phyloP scores from a whole-genome alignment of 2,888 invertebrate species.

The Drosophila melanosoma region DNA sequence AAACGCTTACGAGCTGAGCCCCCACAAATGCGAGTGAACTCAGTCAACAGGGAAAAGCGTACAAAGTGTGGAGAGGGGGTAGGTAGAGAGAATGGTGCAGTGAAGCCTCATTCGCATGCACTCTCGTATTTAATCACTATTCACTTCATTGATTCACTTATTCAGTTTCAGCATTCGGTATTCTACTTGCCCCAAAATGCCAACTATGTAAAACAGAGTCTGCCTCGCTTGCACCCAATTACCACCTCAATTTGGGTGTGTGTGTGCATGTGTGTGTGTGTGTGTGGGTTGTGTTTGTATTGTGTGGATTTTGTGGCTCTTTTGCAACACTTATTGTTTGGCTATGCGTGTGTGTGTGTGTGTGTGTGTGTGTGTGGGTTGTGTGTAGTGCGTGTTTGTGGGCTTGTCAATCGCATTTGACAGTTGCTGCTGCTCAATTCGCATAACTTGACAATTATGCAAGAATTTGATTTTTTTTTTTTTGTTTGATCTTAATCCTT shows the following conservation, averaged over 20 bases:
- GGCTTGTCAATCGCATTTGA: slow-evolving; percentile 61
- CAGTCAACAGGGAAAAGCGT: slow-evolving; percentile 8
- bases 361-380: slow-evolving; percentile 11
- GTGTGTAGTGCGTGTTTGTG: slow-evolving; percentile 25
- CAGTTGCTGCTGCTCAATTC: slow-evolving; percentile 37
- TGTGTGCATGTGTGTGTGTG: slow-evolving; percentile 8
- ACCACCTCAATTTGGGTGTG: slow-evolving; percentile 6
- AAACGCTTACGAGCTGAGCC: slow-evolving; percentile 24
- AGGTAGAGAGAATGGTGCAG: neutral
- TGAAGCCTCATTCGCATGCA: slow-evolving; percentile 20
- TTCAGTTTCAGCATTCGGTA: slow-evolving; percentile 62
- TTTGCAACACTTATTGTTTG: slow-evolving; percentile 35
- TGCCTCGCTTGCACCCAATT: slow-evolving; percentile 9
- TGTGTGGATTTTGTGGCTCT: slow-evolving; percentile 73
- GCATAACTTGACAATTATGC: slow-evolving; percentile 69
- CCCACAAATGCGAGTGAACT: slow-evolving; percentile 28
- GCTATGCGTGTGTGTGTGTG: slow-evolving; percentile 7
- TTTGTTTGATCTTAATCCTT: slow-evolving; percentile 51
- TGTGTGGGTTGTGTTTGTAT: slow-evolving; percentile 62
- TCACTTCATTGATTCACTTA: slow-evolving; percentile 75
- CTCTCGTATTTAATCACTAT: slow-evolving; percentile 69
- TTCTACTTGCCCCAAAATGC: slow-evolving; percentile 50
- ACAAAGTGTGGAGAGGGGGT: too few species aligned
- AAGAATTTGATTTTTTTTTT: slow-evolving; percentile 49
- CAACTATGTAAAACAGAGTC: slow-evolving; percentile 28